Percentiles rank a stretch among this genome's conserved stretches.
Conservation (phyloP, 2,797 vertebrate species). For the Gymnothorax javanicus region DNA sequence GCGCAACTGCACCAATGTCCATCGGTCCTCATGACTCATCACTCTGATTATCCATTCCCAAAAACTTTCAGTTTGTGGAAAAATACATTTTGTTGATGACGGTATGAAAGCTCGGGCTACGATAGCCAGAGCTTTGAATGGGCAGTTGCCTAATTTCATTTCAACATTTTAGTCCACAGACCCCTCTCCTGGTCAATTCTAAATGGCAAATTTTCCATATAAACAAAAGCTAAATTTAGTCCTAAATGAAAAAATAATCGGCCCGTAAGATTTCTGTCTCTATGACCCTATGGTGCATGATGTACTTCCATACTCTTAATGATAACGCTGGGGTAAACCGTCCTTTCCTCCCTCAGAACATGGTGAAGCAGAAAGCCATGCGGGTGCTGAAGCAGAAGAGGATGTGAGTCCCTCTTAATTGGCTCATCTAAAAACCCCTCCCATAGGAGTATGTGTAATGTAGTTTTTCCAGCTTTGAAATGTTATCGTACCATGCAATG, state of each 20-base stretch:
- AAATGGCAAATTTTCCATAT: too few relatives aligned
- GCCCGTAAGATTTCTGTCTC: too few relatives aligned
- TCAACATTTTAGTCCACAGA: not conserved
- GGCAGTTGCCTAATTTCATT: not conserved
- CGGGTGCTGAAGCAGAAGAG: constrained; percentile 96
- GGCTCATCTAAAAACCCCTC: not conserved
- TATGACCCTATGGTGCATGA: not conserved
- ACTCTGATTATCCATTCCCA: not conserved
- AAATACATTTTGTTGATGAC: not conserved
- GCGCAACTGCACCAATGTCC: not conserved
- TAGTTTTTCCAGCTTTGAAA: not conserved
- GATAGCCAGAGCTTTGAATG: not conserved
- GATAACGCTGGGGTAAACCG: not conserved
- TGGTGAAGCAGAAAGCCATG: constrained; percentile 97
- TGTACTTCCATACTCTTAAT: not conserved
- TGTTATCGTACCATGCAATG: not conserved
- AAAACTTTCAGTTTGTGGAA: not conserved
- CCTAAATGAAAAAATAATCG: too few relatives aligned
- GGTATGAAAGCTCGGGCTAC: not conserved
- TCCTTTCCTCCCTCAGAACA: constrained; percentile 77
- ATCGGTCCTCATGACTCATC: not conserved
- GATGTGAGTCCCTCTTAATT: constrained; percentile 82
- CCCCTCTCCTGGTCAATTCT: too few relatives aligned
- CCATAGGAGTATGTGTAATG: not conserved
- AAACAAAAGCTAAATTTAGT: too few relatives aligned